Conservation (phyloP, 2,113 vertebrate species). For the Lonchura striata region DNA sequence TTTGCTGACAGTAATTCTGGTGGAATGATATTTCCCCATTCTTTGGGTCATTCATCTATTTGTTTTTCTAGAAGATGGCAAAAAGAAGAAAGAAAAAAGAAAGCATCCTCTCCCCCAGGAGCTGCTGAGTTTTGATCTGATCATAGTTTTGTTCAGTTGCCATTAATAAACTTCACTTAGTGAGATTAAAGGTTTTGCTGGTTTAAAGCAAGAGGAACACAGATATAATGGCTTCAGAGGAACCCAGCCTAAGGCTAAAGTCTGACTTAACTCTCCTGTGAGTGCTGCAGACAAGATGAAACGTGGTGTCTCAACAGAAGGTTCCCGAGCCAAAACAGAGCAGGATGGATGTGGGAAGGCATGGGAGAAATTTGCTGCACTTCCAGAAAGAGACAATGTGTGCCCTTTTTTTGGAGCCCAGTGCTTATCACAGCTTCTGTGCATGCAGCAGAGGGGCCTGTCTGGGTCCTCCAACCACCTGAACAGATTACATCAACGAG, state of each 20-base stretch:
- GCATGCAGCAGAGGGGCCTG: neutral
- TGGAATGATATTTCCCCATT: neutral
- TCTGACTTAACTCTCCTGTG: conserved; percentile 45
- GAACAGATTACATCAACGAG: neutral
- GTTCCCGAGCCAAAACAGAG: neutral
- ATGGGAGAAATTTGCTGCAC: conserved; percentile 29
- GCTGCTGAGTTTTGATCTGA: neutral
- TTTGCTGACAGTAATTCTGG: neutral
- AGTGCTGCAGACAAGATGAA: conserved; percentile 50
- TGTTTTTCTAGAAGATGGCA: neutral
- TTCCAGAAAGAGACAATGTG: neutral
- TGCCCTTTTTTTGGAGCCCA: neutral
- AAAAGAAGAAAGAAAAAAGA: neutral
- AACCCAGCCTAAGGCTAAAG: conserved; percentile 37
- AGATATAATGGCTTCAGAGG: conserved; percentile 31
- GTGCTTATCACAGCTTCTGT: neutral
- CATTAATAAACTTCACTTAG: conserved; percentile 35
- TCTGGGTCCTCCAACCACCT: neutral
- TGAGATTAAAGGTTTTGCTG: conserved; percentile 35
- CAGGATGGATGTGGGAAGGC: conserved; percentile 27
- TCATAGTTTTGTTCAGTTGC: neutral
- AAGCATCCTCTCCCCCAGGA: neutral
- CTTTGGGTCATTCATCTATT: neutral
- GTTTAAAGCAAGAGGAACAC: conserved; percentile 11
- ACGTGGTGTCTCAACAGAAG: neutral